phyloP scores from a whole-genome alignment of 2,797 vertebrate genomes.

The Myotis vivesi region DNA sequence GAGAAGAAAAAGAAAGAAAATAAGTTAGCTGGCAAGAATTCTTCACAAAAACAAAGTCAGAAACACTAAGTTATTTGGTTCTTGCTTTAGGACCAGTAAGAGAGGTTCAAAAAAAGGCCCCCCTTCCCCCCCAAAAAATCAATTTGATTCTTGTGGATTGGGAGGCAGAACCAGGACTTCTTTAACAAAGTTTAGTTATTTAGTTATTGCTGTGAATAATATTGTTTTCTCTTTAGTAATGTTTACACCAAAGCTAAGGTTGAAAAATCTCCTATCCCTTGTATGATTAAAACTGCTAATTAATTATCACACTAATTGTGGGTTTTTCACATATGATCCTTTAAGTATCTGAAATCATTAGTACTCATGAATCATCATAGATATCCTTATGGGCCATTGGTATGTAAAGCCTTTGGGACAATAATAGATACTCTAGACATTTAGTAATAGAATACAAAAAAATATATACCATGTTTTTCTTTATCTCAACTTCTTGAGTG shows the following conservation, averaged over 20 bases:
- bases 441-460: not conserved
- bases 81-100: not conserved
- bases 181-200: conserved; percentile 9
- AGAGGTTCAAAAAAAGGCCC: not conserved
- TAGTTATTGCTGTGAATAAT: not conserved
- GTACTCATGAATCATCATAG: not conserved
- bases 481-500: not conserved
- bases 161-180: not conserved
- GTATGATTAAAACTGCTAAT: conserved; percentile 19
- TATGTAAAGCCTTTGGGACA: not conserved
- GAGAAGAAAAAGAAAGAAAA: not conserved
- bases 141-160: not conserved
- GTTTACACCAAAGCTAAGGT: not conserved
- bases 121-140: not conserved
- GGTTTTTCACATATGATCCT: not conserved
- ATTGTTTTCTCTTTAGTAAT: not conserved
- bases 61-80: not conserved
- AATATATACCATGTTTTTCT: not conserved
- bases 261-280: not conserved
- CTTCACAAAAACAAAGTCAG: not conserved
- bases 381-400: not conserved
- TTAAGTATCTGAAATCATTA: not conserved
- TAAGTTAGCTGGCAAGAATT: not conserved
- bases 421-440: not conserved
- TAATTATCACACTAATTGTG: conserved; percentile 1